Base-by-base conservation (phyloP, 2,797 vertebrate species). In the Peromyscus eremicus region DNA sequence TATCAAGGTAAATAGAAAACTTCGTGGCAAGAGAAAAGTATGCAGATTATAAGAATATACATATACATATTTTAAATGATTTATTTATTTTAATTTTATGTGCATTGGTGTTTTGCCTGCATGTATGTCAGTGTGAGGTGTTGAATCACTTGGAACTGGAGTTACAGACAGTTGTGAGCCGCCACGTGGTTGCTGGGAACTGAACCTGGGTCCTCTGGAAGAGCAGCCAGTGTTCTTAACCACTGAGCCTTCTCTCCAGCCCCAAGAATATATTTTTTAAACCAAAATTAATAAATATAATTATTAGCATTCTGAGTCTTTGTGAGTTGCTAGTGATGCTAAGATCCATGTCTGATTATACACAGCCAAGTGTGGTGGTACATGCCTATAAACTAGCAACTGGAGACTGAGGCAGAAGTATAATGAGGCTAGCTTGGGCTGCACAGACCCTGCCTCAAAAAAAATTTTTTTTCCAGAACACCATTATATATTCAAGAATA, bases 21-120 rank as follows among this genome's bases (percentile, higher is more conserved):
- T 62, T 77, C 79, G 29, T 43, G 19, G n/a, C 23, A 96, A 94
- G 43, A 86, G 43, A 57, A 96, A 89, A 95, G 5, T 43, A 75
- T 75, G 37, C 5, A 34, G 66, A 68, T 68, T 68, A 34, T 34
- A 43, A 43, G 9, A 17, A 68, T 34, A 23, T 19, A 43, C 10
- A 73, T 25, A 25, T n/a, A 52, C 34, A 11, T n/a, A n/a, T 25
- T 85, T 85, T 68, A 85, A 70, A n/a, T 46, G 10, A 66, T 27
- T 86, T n/a, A 81, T n/a, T 37, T 81, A 62, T 29, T 82, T 62
- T 64, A 46, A 17, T 70, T 86, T 87, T 87, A 71, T 40, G 49
- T 29, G 49, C 49, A 70, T 25, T 70, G 14, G 32, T 52, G 43
- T 70, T 70, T 70, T 70, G 64, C 66, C 21, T 70, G 46, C 13